Evolutionary conservation across 2,797 vertebrate genomes (phyloP).

Genomic region (Danio albolineatus): DNA sequence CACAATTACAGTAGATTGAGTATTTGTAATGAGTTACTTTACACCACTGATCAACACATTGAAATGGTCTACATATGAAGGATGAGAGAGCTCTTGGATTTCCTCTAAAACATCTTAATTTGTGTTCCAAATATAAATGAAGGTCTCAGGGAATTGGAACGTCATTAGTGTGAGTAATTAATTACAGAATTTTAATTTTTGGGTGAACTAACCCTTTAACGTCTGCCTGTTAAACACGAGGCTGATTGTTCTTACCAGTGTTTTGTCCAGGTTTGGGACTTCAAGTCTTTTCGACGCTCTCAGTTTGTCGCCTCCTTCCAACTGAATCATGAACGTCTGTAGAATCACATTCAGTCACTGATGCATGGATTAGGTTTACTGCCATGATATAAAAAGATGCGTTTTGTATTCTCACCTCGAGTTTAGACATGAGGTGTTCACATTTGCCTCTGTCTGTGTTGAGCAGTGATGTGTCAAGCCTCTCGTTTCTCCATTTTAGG

Average conservation of each 20-base stretch:
- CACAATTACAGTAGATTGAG: too few species aligned
- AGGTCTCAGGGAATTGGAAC: too few species aligned
- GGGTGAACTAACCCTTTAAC: too few species aligned
- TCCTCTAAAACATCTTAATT: too few species aligned
- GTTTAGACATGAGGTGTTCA: slow-evolving; percentile 59
- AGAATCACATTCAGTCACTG: slow-evolving; percentile 14
- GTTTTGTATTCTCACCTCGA: slow-evolving; percentile 57
- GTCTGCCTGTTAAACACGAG: neutral
- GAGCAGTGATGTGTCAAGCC: slow-evolving; percentile 61
- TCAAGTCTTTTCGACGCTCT: slow-evolving; percentile 63
- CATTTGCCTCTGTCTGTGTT: slow-evolving; percentile 51
- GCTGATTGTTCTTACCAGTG: slow-evolving; percentile 47
- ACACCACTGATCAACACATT: too few species aligned
- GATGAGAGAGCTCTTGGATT: too few species aligned
- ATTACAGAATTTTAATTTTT: too few species aligned
- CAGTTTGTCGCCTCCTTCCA: slow-evolving; percentile 65
- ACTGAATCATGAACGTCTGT: slow-evolving; percentile 64
- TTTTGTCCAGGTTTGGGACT: slow-evolving; percentile 45
- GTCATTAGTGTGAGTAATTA: too few species aligned
- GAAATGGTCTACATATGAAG: too few species aligned
- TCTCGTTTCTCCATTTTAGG: slow-evolving; percentile 60
- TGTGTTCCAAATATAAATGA: too few species aligned
- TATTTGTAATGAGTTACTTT: too few species aligned
- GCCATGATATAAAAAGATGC: neutral
- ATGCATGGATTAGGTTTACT: neutral